Base-by-base conservation (phyloP, 35 echinoderm and acorn worm genomes). In the Heliocidaris tuberculata region DNA sequence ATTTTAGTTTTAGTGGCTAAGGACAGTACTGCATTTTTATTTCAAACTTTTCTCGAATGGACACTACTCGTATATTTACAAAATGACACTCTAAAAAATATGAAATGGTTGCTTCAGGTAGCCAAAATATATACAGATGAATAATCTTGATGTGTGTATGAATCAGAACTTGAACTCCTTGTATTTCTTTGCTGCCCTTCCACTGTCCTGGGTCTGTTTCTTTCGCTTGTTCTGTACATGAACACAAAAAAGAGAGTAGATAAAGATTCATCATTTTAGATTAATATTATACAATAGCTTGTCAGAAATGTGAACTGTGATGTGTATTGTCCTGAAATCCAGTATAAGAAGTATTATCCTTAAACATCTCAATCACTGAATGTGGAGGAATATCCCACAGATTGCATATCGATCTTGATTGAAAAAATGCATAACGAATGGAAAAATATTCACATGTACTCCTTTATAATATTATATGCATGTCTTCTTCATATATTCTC, bases 81-180 rank as follows among this genome's bases (percentile, higher is more conserved):
- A 12, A 78, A 78, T 78, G 65, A 78, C 21, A 27, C 65, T 27
- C 65, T 78, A n/a, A 78, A 78, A 70, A 78, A 27, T 27, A 78
- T 6, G 65, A 21, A 78, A 27, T n/a, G 65, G 21, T 78, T 56
- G 52, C 52, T 56, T 78, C 65, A 78, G 65, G 27, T 78, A 78
- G 65, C 65, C 65, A 27, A 0, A 52, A 52, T 42, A 78, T 78
- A 78, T 78, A 78, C 65, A 78, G 7, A 70, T 27, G 17, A 70
- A 7, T 6, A 8, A 78, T 70, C 24, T 70, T 6, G 6, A 78
- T n/a, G 65, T 21, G 65, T 21, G 65, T 19, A 78, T 78, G 65
- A 78, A 78, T 94, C 94, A 99, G 89, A 99, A 99, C 61, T 99
- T 99, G 94, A 99, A 99, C 94, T 99, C 98, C 88, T 99, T 99